Conservation (phyloP, 2,113 vertebrate genomes). For the Falco punctatus region DNA sequence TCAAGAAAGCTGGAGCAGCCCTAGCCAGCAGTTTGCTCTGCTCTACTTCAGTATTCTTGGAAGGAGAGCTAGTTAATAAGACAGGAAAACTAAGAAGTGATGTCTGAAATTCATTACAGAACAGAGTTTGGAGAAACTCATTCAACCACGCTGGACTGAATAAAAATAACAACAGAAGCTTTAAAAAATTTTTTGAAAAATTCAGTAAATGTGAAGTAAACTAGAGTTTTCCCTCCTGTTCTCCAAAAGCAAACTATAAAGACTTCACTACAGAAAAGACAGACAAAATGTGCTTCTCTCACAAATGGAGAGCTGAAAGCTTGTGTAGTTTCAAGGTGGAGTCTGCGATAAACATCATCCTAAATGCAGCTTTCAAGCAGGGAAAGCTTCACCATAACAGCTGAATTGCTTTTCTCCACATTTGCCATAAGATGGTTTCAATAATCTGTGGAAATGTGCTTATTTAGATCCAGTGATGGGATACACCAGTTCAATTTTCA, state of each 20-base stretch:
- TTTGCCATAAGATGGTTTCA: not conserved
- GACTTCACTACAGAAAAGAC: not conserved
- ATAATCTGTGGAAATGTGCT: not conserved
- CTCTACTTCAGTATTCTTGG: slow-evolving; percentile 86
- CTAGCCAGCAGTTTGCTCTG: slow-evolving; percentile 88
- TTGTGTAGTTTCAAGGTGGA: not conserved
- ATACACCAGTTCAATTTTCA: not conserved
- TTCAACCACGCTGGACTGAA: not conserved
- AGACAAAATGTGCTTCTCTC: not conserved
- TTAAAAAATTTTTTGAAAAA: not conserved
- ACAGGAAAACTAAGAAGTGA: slow-evolving; percentile 80
- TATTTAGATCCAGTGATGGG: not conserved
- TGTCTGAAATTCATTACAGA: slow-evolving; percentile 50
- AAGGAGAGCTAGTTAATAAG: slow-evolving; percentile 87
- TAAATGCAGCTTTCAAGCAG: not conserved
- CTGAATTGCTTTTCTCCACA: not conserved
- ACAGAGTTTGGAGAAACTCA: slow-evolving; percentile 39
- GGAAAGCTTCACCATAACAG: not conserved
- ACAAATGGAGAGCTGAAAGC: not conserved
- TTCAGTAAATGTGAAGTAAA: not conserved
- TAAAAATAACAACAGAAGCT: not conserved
- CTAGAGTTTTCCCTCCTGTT: not conserved
- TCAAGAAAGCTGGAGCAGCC: slow-evolving; percentile 91
- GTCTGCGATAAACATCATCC: not conserved
- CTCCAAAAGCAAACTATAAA: not conserved